Evolutionary conservation across 1,140 invertebrate species (phyloP).

Genomic region (Anoplolepis gracilipes): DNA sequence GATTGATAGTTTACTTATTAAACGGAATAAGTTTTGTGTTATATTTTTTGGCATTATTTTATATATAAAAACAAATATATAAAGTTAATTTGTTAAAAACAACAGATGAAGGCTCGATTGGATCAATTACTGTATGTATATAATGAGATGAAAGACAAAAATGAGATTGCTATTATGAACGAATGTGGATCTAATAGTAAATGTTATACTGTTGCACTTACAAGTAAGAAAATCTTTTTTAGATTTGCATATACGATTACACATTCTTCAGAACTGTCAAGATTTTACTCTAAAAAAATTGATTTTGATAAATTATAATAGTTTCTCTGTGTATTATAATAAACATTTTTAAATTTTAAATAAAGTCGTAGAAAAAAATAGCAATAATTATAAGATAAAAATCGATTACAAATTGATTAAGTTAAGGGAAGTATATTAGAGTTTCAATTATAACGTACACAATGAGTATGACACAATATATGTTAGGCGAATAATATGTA

Average conservation of each 20-base stretch:
- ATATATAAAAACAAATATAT: background rate
- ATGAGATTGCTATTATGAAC: constrained; percentile 25
- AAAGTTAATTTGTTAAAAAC: background rate
- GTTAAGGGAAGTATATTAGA: too few relatives aligned
- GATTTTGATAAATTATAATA: too few relatives aligned
- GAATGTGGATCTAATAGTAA: background rate
- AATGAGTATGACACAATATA: too few relatives aligned
- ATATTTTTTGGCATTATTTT: background rate
- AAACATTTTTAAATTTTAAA: too few relatives aligned
- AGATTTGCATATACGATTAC: background rate
- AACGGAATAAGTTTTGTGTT: background rate
- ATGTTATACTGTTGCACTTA: background rate
- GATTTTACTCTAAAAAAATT: too few relatives aligned
- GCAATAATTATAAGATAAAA: too few relatives aligned
- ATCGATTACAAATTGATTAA: too few relatives aligned
- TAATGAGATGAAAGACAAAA: constrained; percentile 24
- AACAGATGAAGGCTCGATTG: constrained; percentile 8
- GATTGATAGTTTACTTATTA: too few relatives aligned
- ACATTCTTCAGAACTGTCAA: background rate
- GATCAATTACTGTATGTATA: background rate
- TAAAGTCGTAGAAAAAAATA: too few relatives aligned
- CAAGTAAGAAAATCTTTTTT: background rate
- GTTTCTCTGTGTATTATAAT: too few relatives aligned
- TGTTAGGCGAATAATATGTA: too few relatives aligned
- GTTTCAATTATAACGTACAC: too few relatives aligned